A percentile compares a stretch with the other conserved stretches of the same genome.
These are phyloP conservation scores for Neotragus moschatus DNA, from an alignment of 2,113 vertebrate species.

Conservation along the genomic window DNA sequence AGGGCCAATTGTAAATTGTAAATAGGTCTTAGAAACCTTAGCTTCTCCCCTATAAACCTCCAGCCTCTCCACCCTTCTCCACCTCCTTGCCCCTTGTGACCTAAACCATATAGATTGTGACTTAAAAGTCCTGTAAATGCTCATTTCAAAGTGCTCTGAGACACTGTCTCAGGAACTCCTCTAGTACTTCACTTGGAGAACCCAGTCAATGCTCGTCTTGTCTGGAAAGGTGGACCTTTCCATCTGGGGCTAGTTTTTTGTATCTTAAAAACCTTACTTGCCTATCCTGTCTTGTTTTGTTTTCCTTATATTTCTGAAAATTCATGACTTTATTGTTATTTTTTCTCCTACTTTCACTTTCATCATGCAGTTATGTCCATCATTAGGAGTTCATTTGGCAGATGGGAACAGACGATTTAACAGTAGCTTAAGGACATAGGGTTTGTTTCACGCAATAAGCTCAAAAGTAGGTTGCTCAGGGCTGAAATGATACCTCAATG, in stretches of 20 bases:
- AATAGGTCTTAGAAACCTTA: background rate
- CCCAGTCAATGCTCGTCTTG: background rate
- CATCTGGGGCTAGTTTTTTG: background rate
- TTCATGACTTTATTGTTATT: background rate
- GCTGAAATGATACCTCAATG: background rate
- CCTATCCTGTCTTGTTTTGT: background rate
- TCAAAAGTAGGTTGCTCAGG: background rate
- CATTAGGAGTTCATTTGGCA: background rate
- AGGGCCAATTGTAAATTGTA: background rate
- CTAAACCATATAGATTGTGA: background rate
- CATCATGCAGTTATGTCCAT: background rate
- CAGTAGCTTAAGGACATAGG: background rate
- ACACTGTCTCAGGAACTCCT: background rate
- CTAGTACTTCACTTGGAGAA: background rate
- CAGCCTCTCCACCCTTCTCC: fast-evolving
- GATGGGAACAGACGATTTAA: background rate
- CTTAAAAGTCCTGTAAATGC: background rate
- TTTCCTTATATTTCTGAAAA: background rate
- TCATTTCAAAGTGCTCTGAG: background rate
- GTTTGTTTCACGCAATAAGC: background rate
- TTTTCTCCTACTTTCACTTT: background rate
- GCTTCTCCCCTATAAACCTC: background rate
- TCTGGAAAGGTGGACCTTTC: background rate
- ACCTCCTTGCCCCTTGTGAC: background rate
- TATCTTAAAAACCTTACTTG: background rate